phyloP scores from a whole-genome alignment of 2,888 invertebrate genomes.

The Eurois occulta region DNA sequence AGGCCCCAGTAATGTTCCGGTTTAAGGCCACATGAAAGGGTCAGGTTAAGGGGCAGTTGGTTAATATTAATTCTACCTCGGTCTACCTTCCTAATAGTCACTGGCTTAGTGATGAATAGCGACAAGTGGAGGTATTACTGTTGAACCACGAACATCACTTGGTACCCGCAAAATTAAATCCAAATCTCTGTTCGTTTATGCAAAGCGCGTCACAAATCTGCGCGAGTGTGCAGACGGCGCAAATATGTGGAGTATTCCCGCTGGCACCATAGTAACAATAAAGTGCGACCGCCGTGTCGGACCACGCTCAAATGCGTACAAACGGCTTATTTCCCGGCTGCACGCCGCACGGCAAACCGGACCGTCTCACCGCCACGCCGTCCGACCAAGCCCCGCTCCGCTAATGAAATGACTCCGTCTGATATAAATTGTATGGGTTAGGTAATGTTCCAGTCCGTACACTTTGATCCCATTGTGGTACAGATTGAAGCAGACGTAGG shows the following conservation, averaged over 20 bases:
- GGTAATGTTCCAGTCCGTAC: slow-evolving; percentile 26
- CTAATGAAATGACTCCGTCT: slow-evolving; percentile 39
- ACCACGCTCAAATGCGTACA: slow-evolving; percentile 41
- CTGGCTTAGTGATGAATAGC: neutral
- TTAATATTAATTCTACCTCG: slow-evolving; percentile 14
- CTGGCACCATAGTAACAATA: slow-evolving; percentile 31
- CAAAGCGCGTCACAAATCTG: slow-evolving; percentile 17
- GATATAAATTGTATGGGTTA: slow-evolving; percentile 20
- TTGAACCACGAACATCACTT: neutral
- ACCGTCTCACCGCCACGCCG: slow-evolving; percentile 31
- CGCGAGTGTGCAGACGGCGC: neutral
- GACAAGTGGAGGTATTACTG: neutral
- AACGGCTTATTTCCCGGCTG: slow-evolving; percentile 43
- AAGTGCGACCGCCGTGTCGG: slow-evolving; percentile 25
- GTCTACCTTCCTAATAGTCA: neutral
- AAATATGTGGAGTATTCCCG: slow-evolving; percentile 19
- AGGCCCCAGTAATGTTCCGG: slow-evolving; percentile 19
- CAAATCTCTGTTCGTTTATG: slow-evolving; percentile 4
- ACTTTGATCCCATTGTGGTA: slow-evolving; percentile 26
- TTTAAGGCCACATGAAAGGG: slow-evolving; percentile 19
- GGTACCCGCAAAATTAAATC: neutral
- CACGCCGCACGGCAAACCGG: slow-evolving; percentile 10
- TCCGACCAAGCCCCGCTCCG: neutral
- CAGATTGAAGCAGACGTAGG: slow-evolving; percentile 10
- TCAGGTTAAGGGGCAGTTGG: slow-evolving; percentile 1